Base-by-base conservation (phyloP, 2,888 invertebrate genomes). In the Dasypolia templi region DNA sequence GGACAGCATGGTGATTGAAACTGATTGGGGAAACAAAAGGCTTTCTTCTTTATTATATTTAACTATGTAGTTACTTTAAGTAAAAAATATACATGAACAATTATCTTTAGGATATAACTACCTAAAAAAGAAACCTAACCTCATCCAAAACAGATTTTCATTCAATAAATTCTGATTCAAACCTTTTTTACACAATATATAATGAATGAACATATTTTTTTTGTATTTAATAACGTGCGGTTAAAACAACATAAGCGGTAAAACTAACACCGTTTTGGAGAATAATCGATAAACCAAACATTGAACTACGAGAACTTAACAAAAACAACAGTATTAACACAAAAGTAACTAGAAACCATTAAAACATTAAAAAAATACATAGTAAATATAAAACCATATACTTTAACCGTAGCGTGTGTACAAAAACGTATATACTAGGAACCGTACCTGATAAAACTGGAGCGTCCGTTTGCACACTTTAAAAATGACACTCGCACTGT, bases 211-310 rank as follows among this genome's bases (percentile, higher is more conserved):
- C 14, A 5, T 29, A 0, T n/a, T n/a, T n/a, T n/a, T n/a, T n/a
- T n/a, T n/a, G n/a, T n/a, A n/a, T 39, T n/a, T 61, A 49, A 35
- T 44, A 76, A 63, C 46, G 14, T 73, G 42, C 35, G 58, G 3
- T 51, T 19, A 71, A 63, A 68, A 66, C 53, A 61, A 55, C 72
- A 73, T 69, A 83, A 75, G 58, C 81, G 72, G 75, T 55, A 83
- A 86, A 85, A 81, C 73, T 84, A 84, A 75, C 80, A 83, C 65
- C 62, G 61, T 83, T 76, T 84, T 61, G 44, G 22, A 49, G 46
- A 79, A 81, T 75, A 87, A 87, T 87, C 86, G 77, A 87, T 87
- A 86, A 81, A 84, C 76, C 75, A 82, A 83, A 82, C 82, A 77
- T 74, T 68, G 42, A 67, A 86, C 67, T 68, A 51, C 12, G 58